A percentile compares a stretch with the other conserved stretches of the same genome.
These are phyloP conservation scores for Aethina tumida DNA, from an alignment of 1,140 invertebrate genomes.

Conservation along the genomic window DNA sequence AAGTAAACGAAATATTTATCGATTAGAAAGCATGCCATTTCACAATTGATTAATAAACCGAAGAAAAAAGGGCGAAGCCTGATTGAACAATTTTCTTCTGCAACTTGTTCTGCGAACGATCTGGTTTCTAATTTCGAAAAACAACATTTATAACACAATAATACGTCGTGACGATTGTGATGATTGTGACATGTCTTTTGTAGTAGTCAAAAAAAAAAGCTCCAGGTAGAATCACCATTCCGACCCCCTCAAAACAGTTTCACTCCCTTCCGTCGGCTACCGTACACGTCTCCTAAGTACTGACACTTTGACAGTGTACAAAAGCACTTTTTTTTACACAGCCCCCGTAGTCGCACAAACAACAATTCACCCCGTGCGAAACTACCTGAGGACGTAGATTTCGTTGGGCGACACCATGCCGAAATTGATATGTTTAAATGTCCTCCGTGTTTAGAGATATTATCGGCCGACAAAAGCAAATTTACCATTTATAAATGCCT, in stretches of 20 bases:
- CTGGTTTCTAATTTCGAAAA: too few species aligned
- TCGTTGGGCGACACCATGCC: conserved; percentile 4
- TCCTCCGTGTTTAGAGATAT: conserved; percentile 18
- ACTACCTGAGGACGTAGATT: not conserved
- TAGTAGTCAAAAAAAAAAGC: too few species aligned
- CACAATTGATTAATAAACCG: too few species aligned
- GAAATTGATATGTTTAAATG: conserved; percentile 31
- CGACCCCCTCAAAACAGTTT: conserved; percentile 22
- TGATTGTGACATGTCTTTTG: conserved; percentile 24
- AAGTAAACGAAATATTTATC: too few species aligned
- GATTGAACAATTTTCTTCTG: too few species aligned
- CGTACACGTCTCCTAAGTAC: conserved; percentile 27
- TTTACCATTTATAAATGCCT: too few species aligned
- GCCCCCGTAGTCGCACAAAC: conserved; percentile 16
- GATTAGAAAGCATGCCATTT: too few species aligned
- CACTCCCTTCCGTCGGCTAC: conserved; percentile 25
- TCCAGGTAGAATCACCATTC: conserved; percentile 28
- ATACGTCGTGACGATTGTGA: too few species aligned
- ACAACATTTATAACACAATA: too few species aligned
- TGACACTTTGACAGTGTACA: conserved; percentile 29
- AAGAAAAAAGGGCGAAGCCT: too few species aligned
- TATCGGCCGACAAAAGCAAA: conserved; percentile 23
- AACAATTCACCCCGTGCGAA: not conserved
- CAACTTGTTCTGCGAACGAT: too few species aligned
- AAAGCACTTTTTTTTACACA: conserved; percentile 28